Evolutionary conservation across 2,797 vertebrate species (phyloP).

Genomic region (Agapornis canus): DNA sequence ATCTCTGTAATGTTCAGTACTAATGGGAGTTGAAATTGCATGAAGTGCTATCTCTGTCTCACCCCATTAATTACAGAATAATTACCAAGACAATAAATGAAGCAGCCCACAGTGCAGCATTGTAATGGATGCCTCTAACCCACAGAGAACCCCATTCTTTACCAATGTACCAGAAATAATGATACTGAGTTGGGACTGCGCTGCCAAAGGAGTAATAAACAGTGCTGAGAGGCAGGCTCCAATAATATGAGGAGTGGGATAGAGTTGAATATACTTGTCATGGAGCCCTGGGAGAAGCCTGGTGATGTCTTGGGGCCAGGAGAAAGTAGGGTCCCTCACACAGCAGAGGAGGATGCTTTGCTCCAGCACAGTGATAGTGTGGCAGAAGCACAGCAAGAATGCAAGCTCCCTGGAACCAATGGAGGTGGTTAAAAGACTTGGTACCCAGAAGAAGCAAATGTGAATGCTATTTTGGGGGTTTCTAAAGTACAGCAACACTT

Average conservation of each 20-base stretch:
- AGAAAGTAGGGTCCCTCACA: not conserved
- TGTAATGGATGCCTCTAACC: not conserved
- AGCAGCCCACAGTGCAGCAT: not conserved
- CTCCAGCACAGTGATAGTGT: not conserved
- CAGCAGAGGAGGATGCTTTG: not conserved
- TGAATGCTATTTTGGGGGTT: not conserved
- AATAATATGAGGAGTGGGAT: rapidly evolving
- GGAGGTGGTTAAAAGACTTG: not conserved
- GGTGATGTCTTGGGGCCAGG: not conserved
- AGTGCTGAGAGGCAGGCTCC: not conserved
- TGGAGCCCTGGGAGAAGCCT: rapidly evolving
- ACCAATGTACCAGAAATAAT: not conserved
- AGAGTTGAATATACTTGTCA: not conserved
- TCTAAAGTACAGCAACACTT: not conserved
- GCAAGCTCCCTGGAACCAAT: not conserved
- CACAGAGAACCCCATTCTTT: not conserved
- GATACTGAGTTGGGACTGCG: rapidly evolving
- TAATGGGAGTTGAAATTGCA: not conserved
- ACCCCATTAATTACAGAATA: not conserved
- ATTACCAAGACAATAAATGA: not conserved
- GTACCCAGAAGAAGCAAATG: not conserved
- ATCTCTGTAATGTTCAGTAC: not conserved
- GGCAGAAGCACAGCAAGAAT: not conserved
- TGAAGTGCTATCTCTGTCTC: not conserved
- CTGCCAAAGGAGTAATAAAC: not conserved